Evolutionary conservation across 2,888 invertebrate genomes (phyloP).

Genomic region (Microdon myrmicae): DNA sequence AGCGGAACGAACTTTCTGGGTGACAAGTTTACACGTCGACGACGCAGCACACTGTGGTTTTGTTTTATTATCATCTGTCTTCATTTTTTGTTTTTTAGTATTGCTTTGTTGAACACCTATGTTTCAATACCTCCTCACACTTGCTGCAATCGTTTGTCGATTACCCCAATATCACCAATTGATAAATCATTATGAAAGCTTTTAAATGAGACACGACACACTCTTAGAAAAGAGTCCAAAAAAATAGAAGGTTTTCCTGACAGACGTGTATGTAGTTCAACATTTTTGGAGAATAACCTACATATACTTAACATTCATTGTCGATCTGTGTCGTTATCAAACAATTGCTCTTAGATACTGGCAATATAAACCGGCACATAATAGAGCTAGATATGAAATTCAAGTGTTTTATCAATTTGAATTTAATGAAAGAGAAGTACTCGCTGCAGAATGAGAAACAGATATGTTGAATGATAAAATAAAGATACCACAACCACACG

Average conservation of each 20-base stretch:
- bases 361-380: conserved; percentile 8
- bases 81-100: conserved; percentile 10
- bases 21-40: conserved; percentile 40
- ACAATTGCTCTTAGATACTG: neutral
- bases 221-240: too few species aligned
- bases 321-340: conserved; percentile 15
- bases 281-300: conserved; percentile 1
- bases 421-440: conserved; percentile 15
- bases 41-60: conserved; percentile 26
- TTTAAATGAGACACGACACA: too few species aligned
- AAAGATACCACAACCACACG: conserved; percentile 20
- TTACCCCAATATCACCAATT: conserved; percentile 11
- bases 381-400: conserved; percentile 22
- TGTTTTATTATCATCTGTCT: neutral
- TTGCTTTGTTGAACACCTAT: too few species aligned
- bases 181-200: too few species aligned
- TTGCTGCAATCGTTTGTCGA: conserved; percentile 42
- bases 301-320: neutral
- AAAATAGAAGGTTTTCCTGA: too few species aligned
- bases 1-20: too few species aligned
- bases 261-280: too few species aligned
- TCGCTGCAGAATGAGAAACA: conserved; percentile 26
- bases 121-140: conserved; percentile 44
- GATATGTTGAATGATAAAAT: conserved; percentile 27
- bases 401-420: conserved; percentile 10